Base-by-base conservation (phyloP, 2,888 invertebrate genomes). In the Schrankia costaestrigalis region DNA sequence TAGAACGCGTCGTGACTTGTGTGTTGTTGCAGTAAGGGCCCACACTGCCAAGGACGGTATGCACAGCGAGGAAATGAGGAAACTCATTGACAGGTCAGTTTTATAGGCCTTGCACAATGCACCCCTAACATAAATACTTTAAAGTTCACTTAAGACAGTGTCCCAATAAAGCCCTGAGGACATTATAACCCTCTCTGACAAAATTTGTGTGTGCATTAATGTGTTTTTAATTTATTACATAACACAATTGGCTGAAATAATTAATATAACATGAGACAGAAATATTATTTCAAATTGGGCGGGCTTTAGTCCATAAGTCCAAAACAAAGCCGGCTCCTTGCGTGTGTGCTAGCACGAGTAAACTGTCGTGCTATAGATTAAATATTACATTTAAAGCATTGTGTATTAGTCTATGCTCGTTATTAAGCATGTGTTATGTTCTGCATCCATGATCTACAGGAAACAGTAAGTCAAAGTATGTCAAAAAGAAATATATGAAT, bases 21-120 rank as follows among this genome's bases (percentile, higher is more conserved):
- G 75, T 84, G 81, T 88, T 87, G 84, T 89, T 89, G 82, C 91
- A 89, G 91, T 91, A 80, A 90, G 91, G 86, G 90, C 90, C 79
- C 91, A 91, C 79, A 90, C 89, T 80, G 89, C 89, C 91, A 95
- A 95, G 95, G 95, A 96, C 92, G 94, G 94, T 90, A 93, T 95
- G 93, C 93, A 95, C 90, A 95, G 94, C 90, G 97, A 96, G 91
- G 96, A 96, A 93, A 96, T 96, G 95, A 94, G 97, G 90, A 96
- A 96, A 93, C 94, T 96, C 90, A 95, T 97, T 90, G 97, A 97
- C 93, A 96, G 96, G 96, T 96, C 93, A 95, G 93, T 94, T 80
- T 61, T 41, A 35, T 49, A 71, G 75, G 58, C 70, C 66, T 64
- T 43, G 56, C 62, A 50, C 50, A 51, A 46, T 47, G 54, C 50